These are phyloP conservation scores for Plotosus lineatus DNA, from an alignment of 2,113 vertebrate genomes.

Conservation along the genomic window DNA sequence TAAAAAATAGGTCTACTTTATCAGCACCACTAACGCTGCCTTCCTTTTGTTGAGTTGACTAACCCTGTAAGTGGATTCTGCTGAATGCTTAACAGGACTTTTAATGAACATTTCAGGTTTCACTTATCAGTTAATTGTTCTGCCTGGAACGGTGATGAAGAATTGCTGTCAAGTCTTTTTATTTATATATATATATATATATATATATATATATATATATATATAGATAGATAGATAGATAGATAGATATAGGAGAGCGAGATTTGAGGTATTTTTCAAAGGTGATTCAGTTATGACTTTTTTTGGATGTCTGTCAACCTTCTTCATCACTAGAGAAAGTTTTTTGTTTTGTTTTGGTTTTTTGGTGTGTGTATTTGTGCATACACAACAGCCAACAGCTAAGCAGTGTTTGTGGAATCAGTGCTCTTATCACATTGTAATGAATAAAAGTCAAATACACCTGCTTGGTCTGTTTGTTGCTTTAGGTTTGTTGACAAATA, in stretches of 20 bases:
- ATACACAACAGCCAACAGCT: neutral
- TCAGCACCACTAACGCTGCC: neutral
- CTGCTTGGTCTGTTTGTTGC: neutral
- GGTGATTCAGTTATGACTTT: neutral
- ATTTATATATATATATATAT: too few relatives aligned
- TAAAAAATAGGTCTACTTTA: neutral
- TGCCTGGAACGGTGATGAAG: neutral
- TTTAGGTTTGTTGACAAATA: neutral
- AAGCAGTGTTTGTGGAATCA: neutral
- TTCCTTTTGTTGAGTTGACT: neutral
- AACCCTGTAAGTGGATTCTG: neutral
- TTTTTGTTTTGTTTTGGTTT: too few relatives aligned
- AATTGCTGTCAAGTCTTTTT: neutral
- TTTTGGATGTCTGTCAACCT: neutral
- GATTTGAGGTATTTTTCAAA: neutral
- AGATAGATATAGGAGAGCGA: too few relatives aligned
- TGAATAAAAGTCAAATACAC: conserved; percentile 5
- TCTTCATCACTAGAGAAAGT: neutral
- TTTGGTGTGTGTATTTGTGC: neutral
- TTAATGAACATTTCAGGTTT: neutral
- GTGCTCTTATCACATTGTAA: neutral
- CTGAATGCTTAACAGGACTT: neutral
- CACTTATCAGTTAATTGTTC: neutral
- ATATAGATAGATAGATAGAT: too few relatives aligned
- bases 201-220: too few relatives aligned